These are phyloP conservation scores for Coleophora flavipennella DNA, from an alignment of 2,888 invertebrate genomes.

Conservation along the genomic window DNA sequence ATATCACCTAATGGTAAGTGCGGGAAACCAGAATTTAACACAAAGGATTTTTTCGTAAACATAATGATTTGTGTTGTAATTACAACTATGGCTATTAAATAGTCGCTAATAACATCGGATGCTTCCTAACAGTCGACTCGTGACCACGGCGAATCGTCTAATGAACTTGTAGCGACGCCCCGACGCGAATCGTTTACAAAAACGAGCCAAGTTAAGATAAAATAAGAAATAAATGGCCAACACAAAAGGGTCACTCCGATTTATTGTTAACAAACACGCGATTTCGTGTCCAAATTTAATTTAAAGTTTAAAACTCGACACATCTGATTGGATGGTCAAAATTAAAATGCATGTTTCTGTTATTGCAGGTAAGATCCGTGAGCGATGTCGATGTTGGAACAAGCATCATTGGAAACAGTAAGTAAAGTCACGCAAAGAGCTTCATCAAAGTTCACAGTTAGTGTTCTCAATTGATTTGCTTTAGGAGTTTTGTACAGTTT, in stretches of 20 bases:
- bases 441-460: background rate
- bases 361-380: background rate
- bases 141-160: constrained; percentile 23
- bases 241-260: constrained; percentile 2
- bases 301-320: too few species aligned
- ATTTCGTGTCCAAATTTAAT: too few species aligned
- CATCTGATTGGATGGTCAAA: background rate
- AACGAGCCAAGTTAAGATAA: constrained; percentile 14
- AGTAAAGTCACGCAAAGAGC: too few species aligned
- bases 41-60: too few species aligned
- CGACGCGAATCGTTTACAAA: constrained; percentile 21
- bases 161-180: constrained; percentile 19
- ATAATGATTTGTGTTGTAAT: constrained; percentile 23
- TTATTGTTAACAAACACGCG: too few species aligned
- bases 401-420: too few species aligned
- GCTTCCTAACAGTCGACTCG: constrained; percentile 34
- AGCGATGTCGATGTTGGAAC: too few species aligned
- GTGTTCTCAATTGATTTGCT: too few species aligned
- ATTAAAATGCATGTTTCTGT: background rate
- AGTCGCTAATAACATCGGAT: constrained; percentile 38
- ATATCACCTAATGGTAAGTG: too few species aligned
- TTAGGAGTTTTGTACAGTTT: too few species aligned
- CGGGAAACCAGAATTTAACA: too few species aligned
- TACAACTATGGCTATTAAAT: constrained; percentile 34
- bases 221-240: constrained; percentile 15